Conservation (phyloP, 2,797 vertebrate genomes). For the Hippocampus kuda region DNA sequence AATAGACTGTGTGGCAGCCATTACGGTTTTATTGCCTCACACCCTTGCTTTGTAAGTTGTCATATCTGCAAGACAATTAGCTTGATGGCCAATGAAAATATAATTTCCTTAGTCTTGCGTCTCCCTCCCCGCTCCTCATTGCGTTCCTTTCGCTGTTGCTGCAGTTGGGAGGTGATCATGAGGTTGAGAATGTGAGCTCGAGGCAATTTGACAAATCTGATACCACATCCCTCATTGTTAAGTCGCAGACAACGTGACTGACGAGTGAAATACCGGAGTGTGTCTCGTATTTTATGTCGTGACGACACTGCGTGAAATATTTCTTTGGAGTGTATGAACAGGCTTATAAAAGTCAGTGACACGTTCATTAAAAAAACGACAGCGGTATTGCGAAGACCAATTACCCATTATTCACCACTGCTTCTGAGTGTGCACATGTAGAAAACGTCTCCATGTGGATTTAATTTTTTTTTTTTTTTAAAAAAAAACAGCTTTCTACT, state of each 20-base stretch:
- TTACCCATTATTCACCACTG: background rate
- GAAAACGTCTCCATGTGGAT: background rate
- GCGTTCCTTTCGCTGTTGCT: too few relatives aligned
- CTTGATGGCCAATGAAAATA: constrained; percentile 43
- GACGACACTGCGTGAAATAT: background rate
- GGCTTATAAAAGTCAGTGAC: background rate
- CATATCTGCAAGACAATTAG: constrained; percentile 47
- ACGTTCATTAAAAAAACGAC: background rate
- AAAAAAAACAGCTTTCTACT: background rate
- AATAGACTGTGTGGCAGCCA: constrained; percentile 17
- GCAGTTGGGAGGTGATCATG: constrained; percentile 2
- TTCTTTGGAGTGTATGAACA: background rate
- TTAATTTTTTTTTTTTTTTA: too few relatives aligned
- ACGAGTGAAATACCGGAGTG: background rate
- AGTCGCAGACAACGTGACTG: background rate
- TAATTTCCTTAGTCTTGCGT: constrained; percentile 22
- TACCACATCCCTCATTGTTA: background rate
- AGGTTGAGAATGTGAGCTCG: constrained; percentile 14
- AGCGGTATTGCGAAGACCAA: background rate
- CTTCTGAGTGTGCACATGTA: background rate
- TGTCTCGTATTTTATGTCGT: too few relatives aligned
- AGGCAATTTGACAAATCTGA: background rate
- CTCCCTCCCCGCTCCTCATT: constrained; percentile 6
- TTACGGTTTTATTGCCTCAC: constrained; percentile 23
- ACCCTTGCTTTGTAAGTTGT: constrained; percentile 29